Evolutionary conservation across 2,888 invertebrate genomes (phyloP).

Genomic region (Heliconius ethilla): DNA sequence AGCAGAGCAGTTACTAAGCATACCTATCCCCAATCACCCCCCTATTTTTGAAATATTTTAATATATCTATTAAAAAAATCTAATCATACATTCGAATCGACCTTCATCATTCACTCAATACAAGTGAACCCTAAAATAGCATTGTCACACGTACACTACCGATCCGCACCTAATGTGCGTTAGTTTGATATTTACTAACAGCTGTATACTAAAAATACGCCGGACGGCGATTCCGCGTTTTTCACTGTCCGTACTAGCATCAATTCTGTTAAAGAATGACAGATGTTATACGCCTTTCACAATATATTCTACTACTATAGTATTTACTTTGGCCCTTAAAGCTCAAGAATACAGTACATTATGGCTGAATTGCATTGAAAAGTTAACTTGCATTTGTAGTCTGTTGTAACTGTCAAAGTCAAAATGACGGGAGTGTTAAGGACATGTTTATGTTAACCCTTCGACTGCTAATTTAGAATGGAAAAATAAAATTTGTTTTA

Average conservation of each 20-base stretch:
- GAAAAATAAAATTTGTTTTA: conserved; percentile 47
- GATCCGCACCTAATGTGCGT: conserved; percentile 49
- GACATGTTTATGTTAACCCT: conserved; percentile 70
- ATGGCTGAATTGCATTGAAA: conserved; percentile 44
- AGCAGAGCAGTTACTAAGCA: no score
- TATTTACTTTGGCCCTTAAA: conserved; percentile 45
- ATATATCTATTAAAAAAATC: not conserved
- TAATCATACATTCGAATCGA: not conserved
- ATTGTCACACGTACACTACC: conserved; percentile 43
- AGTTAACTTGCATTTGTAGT: conserved; percentile 52
- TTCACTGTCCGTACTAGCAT: conserved; percentile 79
- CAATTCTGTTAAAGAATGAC: conserved; percentile 80
- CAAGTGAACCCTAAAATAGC: conserved; percentile 27
- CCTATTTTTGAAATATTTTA: not conserved
- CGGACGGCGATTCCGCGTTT: conserved; percentile 78
- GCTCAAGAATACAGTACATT: conserved; percentile 47
- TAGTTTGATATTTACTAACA: conserved; percentile 68
- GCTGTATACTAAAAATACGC: conserved; percentile 73
- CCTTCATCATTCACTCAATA: not conserved
- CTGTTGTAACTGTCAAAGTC: conserved; percentile 67
- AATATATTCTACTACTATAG: conserved; percentile 46
- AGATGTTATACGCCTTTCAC: conserved; percentile 75
- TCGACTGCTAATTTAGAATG: conserved; percentile 66
- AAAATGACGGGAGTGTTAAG: conserved; percentile 72
- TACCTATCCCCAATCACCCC: no score